Evolutionary conservation across 2,113 vertebrate genomes (phyloP), one percentile per base, ranked within the genome.

Genomic region (Microcebus griseorufus): DNA sequence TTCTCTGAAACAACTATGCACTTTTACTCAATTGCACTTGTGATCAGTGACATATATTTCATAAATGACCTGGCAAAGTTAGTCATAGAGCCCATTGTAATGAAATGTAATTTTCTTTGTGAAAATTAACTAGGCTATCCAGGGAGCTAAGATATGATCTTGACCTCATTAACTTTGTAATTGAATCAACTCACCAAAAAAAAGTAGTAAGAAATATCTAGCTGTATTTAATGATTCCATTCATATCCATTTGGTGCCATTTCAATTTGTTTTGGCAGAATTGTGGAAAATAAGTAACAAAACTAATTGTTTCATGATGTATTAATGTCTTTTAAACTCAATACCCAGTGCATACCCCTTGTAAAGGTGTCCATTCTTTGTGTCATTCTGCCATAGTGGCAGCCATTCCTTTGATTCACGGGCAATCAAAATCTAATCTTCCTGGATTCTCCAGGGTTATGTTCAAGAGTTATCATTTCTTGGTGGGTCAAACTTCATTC

Each of bases 81-180:
- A 90, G n/a, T 92, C 17, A n/a, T 8, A 69, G 86, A 94, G 37
- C 65, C 34, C 27, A 79, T 73, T 42, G 23, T 88, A 90, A 62
- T 53, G 96, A 95, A 97, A 81, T 87, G 11, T 75, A 86, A 95
- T 93, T 96, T 95, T 92, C 81, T 72, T 86, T 82, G 39, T 83
- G 51, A 32, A 85, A 96, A 93, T 95, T 94, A 95, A 87, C 65
- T 96, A 82, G 29, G 22, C 45, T 96, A 92, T 62, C 94, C 45
- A 83, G 90, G 55, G 90, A 96, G 83, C 51, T 89, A 94, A 92
- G 83, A 78, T 29, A 90, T 65, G 65, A 97, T 90, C 88, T 95
- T 97, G 88, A 97, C 88, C 88, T 90, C 88, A 96, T 97, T 88
- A 93, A 90, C 60, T 79, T 6, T 89, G 14, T 87, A 83, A 69